Percentiles rank a stretch among this genome's conserved stretches.
These are phyloP conservation scores for Lophius piscatorius DNA, from an alignment of 2,113 vertebrate species.

Conservation along the genomic window DNA sequence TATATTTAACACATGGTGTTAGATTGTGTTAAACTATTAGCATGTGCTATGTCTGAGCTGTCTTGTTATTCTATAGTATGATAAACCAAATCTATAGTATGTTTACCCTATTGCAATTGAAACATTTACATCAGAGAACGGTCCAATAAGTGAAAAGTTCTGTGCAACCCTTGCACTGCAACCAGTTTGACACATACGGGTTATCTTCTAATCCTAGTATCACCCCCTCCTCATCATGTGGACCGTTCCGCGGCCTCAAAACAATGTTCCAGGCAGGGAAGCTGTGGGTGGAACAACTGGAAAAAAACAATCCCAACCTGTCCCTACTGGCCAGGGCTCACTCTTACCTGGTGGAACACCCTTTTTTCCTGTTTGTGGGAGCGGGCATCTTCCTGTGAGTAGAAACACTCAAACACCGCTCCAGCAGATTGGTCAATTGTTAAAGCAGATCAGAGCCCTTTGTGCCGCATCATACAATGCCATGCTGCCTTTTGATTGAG, in stretches of 20 bases:
- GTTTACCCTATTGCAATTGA: no score
- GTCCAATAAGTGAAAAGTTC: no score
- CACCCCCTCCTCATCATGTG: conserved; percentile 83
- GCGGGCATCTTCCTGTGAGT: conserved; percentile 87
- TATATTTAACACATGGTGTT: no score
- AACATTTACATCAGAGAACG: no score
- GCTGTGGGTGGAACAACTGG: conserved; percentile 80
- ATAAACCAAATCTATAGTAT: no score
- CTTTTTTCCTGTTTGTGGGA: conserved; percentile 83
- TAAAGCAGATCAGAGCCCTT: no score
- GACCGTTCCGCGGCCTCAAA: conserved; percentile 85
- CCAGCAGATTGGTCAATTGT: not conserved
- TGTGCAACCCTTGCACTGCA: no score
- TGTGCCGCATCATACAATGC: no score
- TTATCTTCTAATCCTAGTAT: conserved; percentile 74
- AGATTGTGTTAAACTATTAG: no score
- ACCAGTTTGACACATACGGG: not conserved
- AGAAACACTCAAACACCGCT: not conserved
- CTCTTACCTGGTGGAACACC: conserved; percentile 85
- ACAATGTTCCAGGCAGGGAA: conserved; percentile 87
- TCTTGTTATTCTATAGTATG: no score
- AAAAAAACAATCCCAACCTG: conserved; percentile 72
- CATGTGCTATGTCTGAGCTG: no score
- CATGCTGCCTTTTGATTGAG: no score
- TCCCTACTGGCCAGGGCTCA: conserved; percentile 81